These are phyloP conservation scores for Nyctalus aviator DNA, from an alignment of 2,797 vertebrate species.

Conservation along the genomic window DNA sequence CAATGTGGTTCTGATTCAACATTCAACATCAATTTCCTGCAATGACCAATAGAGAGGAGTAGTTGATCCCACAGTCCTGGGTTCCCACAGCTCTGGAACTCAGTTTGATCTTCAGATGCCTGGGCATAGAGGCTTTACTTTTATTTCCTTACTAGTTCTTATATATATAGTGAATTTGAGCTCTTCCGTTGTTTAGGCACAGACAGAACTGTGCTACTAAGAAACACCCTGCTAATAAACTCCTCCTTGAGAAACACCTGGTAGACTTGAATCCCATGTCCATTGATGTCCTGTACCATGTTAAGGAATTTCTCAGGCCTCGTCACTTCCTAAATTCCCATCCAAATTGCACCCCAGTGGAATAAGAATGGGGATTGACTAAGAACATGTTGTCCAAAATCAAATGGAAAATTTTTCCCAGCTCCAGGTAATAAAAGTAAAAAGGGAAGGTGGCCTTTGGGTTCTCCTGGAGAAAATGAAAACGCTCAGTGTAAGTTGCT, in stretches of 20 bases:
- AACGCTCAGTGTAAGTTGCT: constrained; percentile 76
- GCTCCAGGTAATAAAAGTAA: constrained; percentile 63
- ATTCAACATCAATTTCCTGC: not conserved
- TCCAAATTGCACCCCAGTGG: not conserved
- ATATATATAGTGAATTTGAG: no score
- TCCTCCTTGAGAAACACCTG: not conserved
- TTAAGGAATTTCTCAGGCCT: constrained; percentile 32
- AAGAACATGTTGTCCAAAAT: not conserved
- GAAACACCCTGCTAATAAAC: not conserved
- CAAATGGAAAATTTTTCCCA: not conserved
- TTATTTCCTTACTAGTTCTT: not conserved
- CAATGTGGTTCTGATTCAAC: not conserved
- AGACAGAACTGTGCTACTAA: not conserved
- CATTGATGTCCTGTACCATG: not conserved
- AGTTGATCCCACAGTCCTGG: not conserved
- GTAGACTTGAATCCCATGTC: not conserved
- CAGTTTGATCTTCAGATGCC: not conserved
- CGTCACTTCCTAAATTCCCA: not conserved
- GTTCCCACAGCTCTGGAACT: not conserved
- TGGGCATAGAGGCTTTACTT: not conserved
- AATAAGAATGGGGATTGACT: constrained; percentile 11
- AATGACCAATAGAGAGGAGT: not conserved
- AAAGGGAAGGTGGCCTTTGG: constrained; percentile 47
- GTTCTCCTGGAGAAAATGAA: constrained; percentile 62
- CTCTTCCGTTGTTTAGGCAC: not conserved